Base-by-base conservation (phyloP, 2,113 vertebrate species). In the Mus spicilegus region DNA sequence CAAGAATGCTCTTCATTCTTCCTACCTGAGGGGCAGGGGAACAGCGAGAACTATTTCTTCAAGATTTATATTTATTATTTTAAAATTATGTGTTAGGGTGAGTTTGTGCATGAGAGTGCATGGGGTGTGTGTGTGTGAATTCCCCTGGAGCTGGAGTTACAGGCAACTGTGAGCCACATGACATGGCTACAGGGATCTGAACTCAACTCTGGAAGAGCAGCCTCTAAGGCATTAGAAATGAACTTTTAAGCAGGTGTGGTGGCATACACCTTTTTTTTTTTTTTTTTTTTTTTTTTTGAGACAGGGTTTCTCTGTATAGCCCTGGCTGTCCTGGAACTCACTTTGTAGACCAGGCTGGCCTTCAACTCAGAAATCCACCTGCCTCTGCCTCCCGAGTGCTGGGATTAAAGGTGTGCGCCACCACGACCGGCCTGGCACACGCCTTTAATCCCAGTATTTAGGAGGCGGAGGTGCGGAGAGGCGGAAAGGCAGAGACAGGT, bases 1-100 rank as follows among this genome's bases (percentile, higher is more conserved):
- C 2, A 16, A 72, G 84, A 92, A 92, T 26, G 36, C 12, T 51
- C 28, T 93, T 90, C 20, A 13, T 54, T 39, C 96, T 94, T 95
- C 65, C 22, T 70, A 26, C 70, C 72, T 56, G 67, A 93, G 12
- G 91, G 56, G 69, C 26, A 56, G 19, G 58, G 10, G 26, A 19
- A 63, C n/a, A 42, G n/a, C 28, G 13, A 85, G 30, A 65, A 46
- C 14, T 9, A 39, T 26, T 30, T 49, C 11, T 49, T 46, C 10
- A 30, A 28, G 58, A 42, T 65, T 63, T 42, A 4, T 84, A 28
- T 42, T 84, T 84, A 42, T 46, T 24, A 76, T 84, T 63, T 84
- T 63, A 42, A 63, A 63, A 28, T 30, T 28, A 46, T 46, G 81
- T 84, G 80, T n/a, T 17, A 12, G 12, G 24, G 56, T 42, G n/a